Conservation (phyloP, 2,888 invertebrate genomes). For the Lasioglossum morio region DNA sequence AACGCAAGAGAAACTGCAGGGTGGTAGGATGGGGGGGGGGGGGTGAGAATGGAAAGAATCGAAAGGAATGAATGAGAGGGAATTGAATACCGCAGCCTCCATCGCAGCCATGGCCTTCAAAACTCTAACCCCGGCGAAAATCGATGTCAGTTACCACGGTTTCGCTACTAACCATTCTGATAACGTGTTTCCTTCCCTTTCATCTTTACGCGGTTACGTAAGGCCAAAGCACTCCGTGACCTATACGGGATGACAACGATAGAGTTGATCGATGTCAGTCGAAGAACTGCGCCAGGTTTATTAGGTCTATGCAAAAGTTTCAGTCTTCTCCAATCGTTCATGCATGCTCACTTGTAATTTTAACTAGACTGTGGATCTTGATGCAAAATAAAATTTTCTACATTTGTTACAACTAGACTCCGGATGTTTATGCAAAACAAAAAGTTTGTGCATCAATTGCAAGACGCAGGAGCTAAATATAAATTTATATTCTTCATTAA, state of each 20-base stretch:
- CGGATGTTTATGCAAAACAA: no score
- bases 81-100: constrained; percentile 74
- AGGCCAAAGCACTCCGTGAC: neutral
- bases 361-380: no score
- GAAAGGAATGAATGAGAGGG: constrained; percentile 66
- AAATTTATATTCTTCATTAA: no score
- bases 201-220: constrained; percentile 15
- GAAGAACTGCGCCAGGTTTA: neutral
- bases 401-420: no score
- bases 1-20: neutral
- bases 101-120: constrained; percentile 53
- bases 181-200: constrained; percentile 68
- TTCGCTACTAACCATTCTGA: constrained; percentile 78
- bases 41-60: constrained; percentile 48
- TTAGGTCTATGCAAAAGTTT: neutral
- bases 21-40: no score
- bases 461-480: no score
- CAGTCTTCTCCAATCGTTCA: neutral
- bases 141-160: constrained; percentile 77
- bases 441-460: no score
- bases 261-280: neutral
- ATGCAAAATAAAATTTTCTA: no score
- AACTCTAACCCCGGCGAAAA: constrained; percentile 75
- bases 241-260: neutral
- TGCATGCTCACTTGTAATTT: no score